A percentile compares a stretch with the other conserved stretches of the same genome.
Conservation (phyloP, 2,113 vertebrate species). For the Tautogolabrus adspersus region DNA sequence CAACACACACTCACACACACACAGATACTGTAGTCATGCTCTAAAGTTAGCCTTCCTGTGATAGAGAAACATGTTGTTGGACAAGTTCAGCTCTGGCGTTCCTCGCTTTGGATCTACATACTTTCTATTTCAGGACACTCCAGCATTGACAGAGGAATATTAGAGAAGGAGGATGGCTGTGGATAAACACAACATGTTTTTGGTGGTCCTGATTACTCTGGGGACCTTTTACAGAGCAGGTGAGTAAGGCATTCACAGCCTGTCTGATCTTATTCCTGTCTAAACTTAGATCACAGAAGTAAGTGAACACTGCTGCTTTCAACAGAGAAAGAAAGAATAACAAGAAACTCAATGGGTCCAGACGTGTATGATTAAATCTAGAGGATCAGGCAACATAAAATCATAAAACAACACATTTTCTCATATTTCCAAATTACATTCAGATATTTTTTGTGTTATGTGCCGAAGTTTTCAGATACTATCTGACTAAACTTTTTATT, state of each 20-base stretch:
- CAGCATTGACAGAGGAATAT: background rate
- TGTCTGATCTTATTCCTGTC: no score
- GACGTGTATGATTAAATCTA: background rate
- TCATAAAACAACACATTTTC: no score
- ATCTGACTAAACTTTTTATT: no score
- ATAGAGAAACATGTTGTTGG: no score
- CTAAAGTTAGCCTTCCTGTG: background rate
- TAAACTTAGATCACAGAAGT: background rate
- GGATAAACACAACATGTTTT: rapidly evolving
- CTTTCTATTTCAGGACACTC: no score
- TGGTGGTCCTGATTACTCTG: background rate
- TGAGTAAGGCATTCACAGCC: slow-evolving; percentile 28
- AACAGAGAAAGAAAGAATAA: no score
- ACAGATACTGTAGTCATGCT: background rate
- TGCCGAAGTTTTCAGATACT: no score
- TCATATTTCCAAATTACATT: no score
- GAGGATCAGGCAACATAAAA: background rate
- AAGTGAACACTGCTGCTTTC: no score
- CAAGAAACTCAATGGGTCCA: background rate
- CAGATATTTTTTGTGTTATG: no score
- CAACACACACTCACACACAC: background rate
- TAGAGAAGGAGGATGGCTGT: rapidly evolving
- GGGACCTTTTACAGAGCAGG: slow-evolving; percentile 15
- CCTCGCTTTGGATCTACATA: no score
- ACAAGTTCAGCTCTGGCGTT: no score